A percentile compares a stretch with the other conserved stretches of the same genome.
phyloP scores from a whole-genome alignment of 92 coral and sea anemone genomes.

The Actinostola sp. region DNA sequence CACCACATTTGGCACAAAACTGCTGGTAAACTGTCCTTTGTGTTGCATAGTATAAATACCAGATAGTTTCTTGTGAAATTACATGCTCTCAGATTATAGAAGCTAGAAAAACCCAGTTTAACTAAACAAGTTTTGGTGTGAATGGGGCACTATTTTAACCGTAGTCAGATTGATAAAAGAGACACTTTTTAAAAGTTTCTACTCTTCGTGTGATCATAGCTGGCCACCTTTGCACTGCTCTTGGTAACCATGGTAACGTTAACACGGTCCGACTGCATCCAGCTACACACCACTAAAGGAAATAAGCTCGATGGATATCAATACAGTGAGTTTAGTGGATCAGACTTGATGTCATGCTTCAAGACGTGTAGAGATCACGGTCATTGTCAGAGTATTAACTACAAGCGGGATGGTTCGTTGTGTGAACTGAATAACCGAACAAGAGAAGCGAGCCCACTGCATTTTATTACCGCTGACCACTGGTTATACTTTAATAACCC shows the following conservation, averaged over 20 bases:
- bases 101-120: too few species aligned
- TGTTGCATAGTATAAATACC: too few species aligned
- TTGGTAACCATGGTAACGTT: conserved; percentile 14
- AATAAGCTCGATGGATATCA: conserved; percentile 33
- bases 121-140: too few species aligned
- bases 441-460: conserved; percentile 18
- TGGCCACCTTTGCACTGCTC: neutral
- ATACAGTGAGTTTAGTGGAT: conserved; percentile 5
- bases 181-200: too few species aligned
- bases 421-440: conserved; percentile 68
- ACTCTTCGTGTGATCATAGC: neutral
- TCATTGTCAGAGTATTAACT: conserved; percentile 66
- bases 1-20: too few species aligned
- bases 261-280: conserved; percentile 5
- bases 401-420: conserved; percentile 7
- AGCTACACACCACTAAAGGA: conserved; percentile 23
- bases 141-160: too few species aligned
- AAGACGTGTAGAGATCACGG: conserved; percentile 17
- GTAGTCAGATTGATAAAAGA: too few species aligned
- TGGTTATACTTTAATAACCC: conserved; percentile 64
- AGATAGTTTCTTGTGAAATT: too few species aligned
- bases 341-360: conserved; percentile 43
- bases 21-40: too few species aligned
- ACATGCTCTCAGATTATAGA: too few species aligned
- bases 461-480: conserved; percentile 10